Conservation (phyloP, 2,113 vertebrate species). For the Sander vitreus region DNA sequence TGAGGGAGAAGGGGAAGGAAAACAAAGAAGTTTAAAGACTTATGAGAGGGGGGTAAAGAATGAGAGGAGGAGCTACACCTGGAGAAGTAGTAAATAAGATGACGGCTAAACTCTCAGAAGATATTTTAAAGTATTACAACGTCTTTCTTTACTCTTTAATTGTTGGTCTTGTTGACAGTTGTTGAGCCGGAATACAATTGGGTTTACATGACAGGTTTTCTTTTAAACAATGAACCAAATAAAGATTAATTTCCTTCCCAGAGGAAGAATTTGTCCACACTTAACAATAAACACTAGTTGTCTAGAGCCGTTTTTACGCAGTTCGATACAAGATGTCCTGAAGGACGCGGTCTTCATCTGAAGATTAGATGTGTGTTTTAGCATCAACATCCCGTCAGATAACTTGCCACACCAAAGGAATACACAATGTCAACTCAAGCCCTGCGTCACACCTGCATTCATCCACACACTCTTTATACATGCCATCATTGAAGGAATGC, state of each 20-base stretch:
- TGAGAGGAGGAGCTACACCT: not conserved
- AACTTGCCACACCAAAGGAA: slow-evolving; percentile 16
- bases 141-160: not conserved
- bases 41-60: not conserved
- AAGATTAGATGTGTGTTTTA: not conserved
- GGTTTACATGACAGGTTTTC: not conserved
- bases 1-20: not conserved
- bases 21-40: not conserved
- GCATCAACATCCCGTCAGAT: slow-evolving; percentile 8
- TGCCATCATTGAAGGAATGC: not conserved
- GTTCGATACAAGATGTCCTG: not conserved
- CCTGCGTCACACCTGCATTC: slow-evolving; percentile 21
- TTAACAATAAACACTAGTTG: not conserved
- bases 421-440: not conserved
- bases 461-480: not conserved
- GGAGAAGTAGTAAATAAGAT: not conserved
- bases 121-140: not conserved
- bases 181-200: not conserved
- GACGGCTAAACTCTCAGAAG: not conserved
- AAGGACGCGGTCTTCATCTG: not conserved
- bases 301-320: not conserved
- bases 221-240: not conserved
- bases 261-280: not conserved
- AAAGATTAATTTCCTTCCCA: not conserved
- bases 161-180: not conserved